Evolutionary conservation across 2,888 invertebrate species (phyloP), one percentile per base, ranked within the genome.

Genomic region (Geophilus truncorum): DNA sequence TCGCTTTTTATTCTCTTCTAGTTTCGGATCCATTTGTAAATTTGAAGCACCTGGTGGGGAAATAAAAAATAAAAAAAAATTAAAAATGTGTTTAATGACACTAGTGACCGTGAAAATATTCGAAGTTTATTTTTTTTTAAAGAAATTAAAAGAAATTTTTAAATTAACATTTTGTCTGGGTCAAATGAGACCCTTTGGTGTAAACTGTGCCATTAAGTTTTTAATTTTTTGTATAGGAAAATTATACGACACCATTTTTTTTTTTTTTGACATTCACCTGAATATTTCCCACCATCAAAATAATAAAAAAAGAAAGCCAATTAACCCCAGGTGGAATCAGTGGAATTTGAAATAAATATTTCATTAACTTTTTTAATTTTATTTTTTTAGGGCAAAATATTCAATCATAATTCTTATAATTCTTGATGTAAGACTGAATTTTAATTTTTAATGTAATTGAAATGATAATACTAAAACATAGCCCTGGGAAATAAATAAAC

Each of bases 1-100:
- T 30, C 79, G 21, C 34, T 79, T 79, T 40, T 78, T 78, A 21
- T 76, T 76, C 4, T 28, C 70, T 12, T 70, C 70, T 25, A 25
- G 7, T 70, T 70, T 70, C 1, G 70, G 70, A 70, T 70, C 70
- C 70, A 70, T 70, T 70, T 23, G 70, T 25, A 70, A 23, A 12
- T 70, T 70, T 25, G 70, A n/a, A 28, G 25, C 15, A 70, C 70
- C 70, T 70, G 70, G 4, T 2, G 15, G 15, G 3, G 45, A 45
- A 4, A 18, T 7, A 45, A 45, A 4, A 23, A 62, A 62, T 62
- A 62, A 18, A 23, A 62, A 23, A 10, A 51, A 18, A 5, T 51
- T 51, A 51, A 51, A n/a, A n/a, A n/a, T n/a, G n/a, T n/a, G n/a
- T n/a, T n/a, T n/a, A n/a, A n/a, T n/a, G n/a, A n/a, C n/a, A n/a